Evolutionary conservation across 2,888 invertebrate genomes (phyloP).

Genomic region (Lysandra coridon): DNA sequence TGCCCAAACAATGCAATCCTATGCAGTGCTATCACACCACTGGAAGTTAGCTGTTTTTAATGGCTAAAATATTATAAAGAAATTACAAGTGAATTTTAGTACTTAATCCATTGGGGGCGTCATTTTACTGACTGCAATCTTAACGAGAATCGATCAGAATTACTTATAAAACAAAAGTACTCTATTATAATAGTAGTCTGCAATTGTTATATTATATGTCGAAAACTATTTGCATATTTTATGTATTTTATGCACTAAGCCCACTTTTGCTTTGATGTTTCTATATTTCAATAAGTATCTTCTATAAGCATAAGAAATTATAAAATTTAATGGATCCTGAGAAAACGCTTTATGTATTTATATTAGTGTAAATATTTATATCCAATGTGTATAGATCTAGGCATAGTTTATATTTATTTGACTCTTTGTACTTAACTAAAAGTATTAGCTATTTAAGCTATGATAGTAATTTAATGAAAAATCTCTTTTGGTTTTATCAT

Average conservation of each 20-base stretch:
- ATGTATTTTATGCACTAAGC: neutral
- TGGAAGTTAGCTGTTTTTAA: no score
- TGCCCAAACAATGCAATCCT: no score
- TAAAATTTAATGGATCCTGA: conserved; percentile 24
- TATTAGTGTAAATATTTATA: conserved; percentile 1
- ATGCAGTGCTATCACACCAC: no score
- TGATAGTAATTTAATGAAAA: neutral
- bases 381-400: neutral
- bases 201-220: neutral
- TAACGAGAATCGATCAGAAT: neutral
- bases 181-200: neutral
- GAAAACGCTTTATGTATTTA: conserved; percentile 28
- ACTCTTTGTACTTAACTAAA: neutral
- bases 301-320: neutral
- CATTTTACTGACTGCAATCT: neutral
- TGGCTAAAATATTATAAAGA: no score
- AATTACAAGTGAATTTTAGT: no score
- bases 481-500: neutral
- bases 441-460: neutral
- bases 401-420: neutral
- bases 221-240: neutral
- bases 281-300: conserved; percentile 10
- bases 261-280: conserved; percentile 9
- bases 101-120: neutral
- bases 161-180: no score